phyloP scores from a whole-genome alignment of 2,888 invertebrate genomes.

The Neoscelio sp. region DNA sequence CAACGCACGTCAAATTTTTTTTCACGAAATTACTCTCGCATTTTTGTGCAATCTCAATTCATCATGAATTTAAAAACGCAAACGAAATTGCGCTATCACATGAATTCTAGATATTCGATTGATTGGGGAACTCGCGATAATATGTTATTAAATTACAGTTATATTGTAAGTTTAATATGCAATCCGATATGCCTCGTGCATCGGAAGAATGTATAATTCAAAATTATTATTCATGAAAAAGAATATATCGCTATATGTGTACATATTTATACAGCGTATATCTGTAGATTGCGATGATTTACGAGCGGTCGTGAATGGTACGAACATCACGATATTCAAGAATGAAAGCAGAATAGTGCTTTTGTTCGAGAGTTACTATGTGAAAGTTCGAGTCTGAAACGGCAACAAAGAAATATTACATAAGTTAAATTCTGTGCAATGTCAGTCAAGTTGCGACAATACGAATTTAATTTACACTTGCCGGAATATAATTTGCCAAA shows the following conservation, averaged over 20 bases:
- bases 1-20: no score
- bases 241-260: constrained; percentile 51
- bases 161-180: constrained; percentile 34
- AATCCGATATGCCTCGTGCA: constrained; percentile 32
- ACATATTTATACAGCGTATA: constrained; percentile 53
- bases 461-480: constrained; percentile 51
- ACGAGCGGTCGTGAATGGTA: constrained; percentile 56
- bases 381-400: constrained; percentile 55
- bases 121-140: constrained; percentile 37
- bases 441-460: constrained; percentile 57
- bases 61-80: neutral
- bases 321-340: constrained; percentile 60
- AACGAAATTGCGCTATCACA: constrained; percentile 4
- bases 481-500: constrained; percentile 56
- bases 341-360: constrained; percentile 60
- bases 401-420: constrained; percentile 59
- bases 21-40: no score
- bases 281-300: constrained; percentile 59
- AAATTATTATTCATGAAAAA: constrained; percentile 58
- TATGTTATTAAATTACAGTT: constrained; percentile 48
- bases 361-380: constrained; percentile 57
- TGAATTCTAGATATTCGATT: constrained; percentile 11
- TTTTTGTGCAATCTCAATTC: no score
- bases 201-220: constrained; percentile 53
- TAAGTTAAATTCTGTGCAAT: constrained; percentile 50